These are phyloP conservation scores for Epinotia brunnichana DNA, from an alignment of 2,888 invertebrate genomes.

Conservation along the genomic window DNA sequence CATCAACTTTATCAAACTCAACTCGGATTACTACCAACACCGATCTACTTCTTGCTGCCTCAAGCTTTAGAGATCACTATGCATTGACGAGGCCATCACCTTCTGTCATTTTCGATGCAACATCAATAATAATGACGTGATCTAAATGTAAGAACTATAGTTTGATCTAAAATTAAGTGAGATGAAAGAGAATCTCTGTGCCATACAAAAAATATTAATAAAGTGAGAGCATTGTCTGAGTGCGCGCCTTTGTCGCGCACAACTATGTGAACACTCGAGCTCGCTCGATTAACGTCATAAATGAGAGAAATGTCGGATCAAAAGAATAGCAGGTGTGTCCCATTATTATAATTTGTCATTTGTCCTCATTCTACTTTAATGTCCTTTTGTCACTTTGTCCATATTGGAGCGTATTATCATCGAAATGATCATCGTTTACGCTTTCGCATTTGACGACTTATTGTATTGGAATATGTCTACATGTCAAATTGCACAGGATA, in stretches of 20 bases:
- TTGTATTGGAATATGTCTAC: slow-evolving; percentile 57
- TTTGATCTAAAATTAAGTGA: slow-evolving; percentile 81
- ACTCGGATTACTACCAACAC: slow-evolving; percentile 48
- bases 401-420: slow-evolving; percentile 65
- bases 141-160: slow-evolving; percentile 81
- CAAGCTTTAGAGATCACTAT: slow-evolving; percentile 56
- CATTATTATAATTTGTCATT: slow-evolving; percentile 82
- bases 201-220: slow-evolving; percentile 81
- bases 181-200: slow-evolving; percentile 81
- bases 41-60: slow-evolving; percentile 51
- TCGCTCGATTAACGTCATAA: slow-evolving; percentile 82
- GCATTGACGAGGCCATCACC: slow-evolving; percentile 44
- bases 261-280: slow-evolving; percentile 76
- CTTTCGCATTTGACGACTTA: slow-evolving; percentile 55
- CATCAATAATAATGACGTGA: slow-evolving; percentile 80
- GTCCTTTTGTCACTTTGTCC: slow-evolving; percentile 69
- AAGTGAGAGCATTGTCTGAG: slow-evolving; percentile 76
- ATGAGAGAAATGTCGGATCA: slow-evolving; percentile 83
- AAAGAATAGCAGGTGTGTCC: slow-evolving; percentile 83
- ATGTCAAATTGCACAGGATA: slow-evolving; percentile 42
- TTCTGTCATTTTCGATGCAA: slow-evolving; percentile 62
- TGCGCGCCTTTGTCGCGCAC: slow-evolving; percentile 74
- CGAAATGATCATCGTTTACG: slow-evolving; percentile 52
- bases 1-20: slow-evolving; percentile 61
- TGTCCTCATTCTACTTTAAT: slow-evolving; percentile 69